A percentile compares a stretch with the other conserved stretches of the same genome.
Evolutionary conservation across 2,888 invertebrate genomes (phyloP).

Genomic region (Camponotus fellah): DNA sequence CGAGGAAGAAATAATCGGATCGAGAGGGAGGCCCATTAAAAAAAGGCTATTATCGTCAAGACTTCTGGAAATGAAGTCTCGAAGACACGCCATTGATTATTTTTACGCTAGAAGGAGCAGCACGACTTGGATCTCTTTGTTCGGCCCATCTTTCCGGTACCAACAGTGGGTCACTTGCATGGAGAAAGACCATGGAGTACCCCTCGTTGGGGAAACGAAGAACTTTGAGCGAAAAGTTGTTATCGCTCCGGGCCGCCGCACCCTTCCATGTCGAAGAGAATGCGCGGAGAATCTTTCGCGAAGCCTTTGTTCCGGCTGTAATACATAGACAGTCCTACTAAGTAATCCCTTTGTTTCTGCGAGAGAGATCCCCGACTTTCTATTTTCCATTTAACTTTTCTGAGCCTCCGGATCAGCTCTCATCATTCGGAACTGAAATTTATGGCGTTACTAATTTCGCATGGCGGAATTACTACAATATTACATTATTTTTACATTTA

Average conservation of each 20-base stretch:
- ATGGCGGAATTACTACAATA: background rate
- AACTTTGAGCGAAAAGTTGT: constrained; percentile 61
- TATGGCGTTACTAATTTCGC: constrained; percentile 33
- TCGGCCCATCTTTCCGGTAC: constrained; percentile 35
- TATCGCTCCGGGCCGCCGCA: constrained; percentile 41
- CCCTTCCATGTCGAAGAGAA: constrained; percentile 35
- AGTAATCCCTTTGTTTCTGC: constrained; percentile 52
- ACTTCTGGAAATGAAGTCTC: constrained; percentile 54
- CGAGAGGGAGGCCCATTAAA: background rate
- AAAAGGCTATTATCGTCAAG: constrained; percentile 14
- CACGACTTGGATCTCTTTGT: constrained; percentile 61
- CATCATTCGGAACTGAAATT: constrained; percentile 13
- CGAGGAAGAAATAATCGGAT: background rate
- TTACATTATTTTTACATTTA: background rate
- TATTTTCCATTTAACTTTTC: constrained; percentile 55
- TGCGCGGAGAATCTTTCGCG: constrained; percentile 52
- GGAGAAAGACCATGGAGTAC: constrained; percentile 59
- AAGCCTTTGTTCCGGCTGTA: constrained; percentile 59
- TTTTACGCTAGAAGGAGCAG: constrained; percentile 78
- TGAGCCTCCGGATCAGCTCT: constrained; percentile 36
- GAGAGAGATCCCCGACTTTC: constrained; percentile 23
- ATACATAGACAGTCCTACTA: constrained; percentile 47
- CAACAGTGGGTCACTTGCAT: constrained; percentile 73
- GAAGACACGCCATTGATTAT: constrained; percentile 79
- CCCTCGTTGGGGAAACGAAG: constrained; percentile 34